Evolutionary conservation across 2,113 vertebrate genomes (phyloP), one percentile per base, ranked within the genome.

Genomic region (Rhinogobius similis): DNA sequence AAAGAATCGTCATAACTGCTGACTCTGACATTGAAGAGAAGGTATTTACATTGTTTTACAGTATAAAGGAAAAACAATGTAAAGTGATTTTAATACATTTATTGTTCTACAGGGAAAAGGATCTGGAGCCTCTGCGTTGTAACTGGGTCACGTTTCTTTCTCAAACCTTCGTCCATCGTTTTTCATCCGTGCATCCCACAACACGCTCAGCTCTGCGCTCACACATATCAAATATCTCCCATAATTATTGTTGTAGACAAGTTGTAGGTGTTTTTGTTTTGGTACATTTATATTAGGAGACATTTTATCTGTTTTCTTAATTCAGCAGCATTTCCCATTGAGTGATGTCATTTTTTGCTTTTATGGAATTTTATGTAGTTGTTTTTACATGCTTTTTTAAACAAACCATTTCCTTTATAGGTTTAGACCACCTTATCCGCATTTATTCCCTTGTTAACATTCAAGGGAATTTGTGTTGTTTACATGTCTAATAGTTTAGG

Each of bases 1-100:
- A 98, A 84, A 95, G 96, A 86, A 98, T 98, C 59, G 95, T 98
- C 83, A 97, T 98, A 85, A 97, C 94, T 0, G 96, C 96, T 63
- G 96, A 97, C 72, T 86, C 92, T 2, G 95, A 97, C 58, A 79
- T 94, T 46, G 95, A 97, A 1, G 95, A 96, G 73, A 93, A 96
- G 95, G 97, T 98, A 84, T 16, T 66, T 11, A 14, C 11, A 24
- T n/a, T 41, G 18, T 62, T 18, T 61, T 38, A 61, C 18, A n/a
- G n/a, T 38, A 11, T 2, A 14, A 53, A 13, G 41, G n/a, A 50
- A n/a, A n/a, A n/a, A 21, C 46, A 14, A 26, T 53, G 21, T 1
- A 26, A 23, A 26, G 3, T 53, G 21, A 24, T 53, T 14, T 55
- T 72, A 48, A 78, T 55, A 9, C 44, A 52, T n/a, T 3, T 36